Evolutionary conservation across 2,888 invertebrate genomes (phyloP).

Genomic region (Drosophila atripex): DNA sequence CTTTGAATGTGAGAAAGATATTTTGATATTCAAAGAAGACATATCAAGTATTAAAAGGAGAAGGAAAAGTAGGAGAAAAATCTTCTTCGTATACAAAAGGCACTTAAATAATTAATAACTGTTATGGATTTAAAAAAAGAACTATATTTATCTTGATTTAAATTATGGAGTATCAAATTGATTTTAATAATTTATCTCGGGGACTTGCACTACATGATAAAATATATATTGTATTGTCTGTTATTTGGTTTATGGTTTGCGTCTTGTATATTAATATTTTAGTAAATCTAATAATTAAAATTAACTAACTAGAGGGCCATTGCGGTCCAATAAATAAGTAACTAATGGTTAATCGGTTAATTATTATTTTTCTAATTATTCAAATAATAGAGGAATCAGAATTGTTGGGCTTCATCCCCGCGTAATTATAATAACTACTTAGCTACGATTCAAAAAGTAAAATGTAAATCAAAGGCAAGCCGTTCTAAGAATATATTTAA

Average conservation of each 20-base stretch:
- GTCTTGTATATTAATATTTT: conserved; percentile 40
- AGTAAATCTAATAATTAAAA: conserved; percentile 68
- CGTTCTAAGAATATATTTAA: conserved; percentile 8
- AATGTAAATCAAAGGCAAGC: conserved; percentile 40
- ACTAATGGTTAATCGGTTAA: conserved; percentile 20
- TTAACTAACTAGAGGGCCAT: conserved; percentile 60
- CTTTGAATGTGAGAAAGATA: conserved; percentile 1
- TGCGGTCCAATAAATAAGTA: conserved; percentile 38
- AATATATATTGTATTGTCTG: conserved; percentile 64
- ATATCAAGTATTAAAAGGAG: background rate
- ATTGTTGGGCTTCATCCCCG: conserved; percentile 13
- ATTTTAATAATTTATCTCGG: conserved; percentile 34
- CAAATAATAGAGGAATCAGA: conserved; percentile 28
- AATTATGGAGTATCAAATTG: conserved; percentile 15
- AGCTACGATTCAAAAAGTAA: conserved; percentile 34
- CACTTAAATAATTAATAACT: conserved; percentile 45
- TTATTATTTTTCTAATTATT: conserved; percentile 20
- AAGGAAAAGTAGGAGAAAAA: conserved; percentile 11
- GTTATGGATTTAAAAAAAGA: conserved; percentile 27
- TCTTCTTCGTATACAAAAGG: conserved; percentile 42
- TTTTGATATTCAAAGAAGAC: background rate
- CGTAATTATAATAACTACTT: conserved; percentile 20
- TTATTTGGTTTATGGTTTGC: conserved; percentile 66
- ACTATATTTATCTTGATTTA: conserved; percentile 27
- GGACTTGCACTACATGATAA: conserved; percentile 55